Base-by-base conservation (phyloP, 2,797 vertebrate species). In the Glossophaga mutica region DNA sequence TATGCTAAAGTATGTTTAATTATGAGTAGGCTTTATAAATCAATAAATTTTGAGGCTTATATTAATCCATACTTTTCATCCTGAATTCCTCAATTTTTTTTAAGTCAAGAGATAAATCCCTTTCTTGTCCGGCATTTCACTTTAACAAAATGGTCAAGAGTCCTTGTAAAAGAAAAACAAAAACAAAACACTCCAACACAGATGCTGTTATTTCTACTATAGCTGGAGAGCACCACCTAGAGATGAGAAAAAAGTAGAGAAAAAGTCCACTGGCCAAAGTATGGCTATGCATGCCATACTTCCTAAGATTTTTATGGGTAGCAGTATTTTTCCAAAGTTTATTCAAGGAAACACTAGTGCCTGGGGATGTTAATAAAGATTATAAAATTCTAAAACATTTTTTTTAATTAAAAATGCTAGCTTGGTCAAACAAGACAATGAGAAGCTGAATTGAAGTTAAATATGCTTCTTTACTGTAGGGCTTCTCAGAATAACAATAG, bases 181-280 rank as follows among this genome's bases (percentile, higher is more conserved):
- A 89, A 55, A 0, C 59, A 44, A 83, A 46, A 87, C 52, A 29
- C 34, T 85, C 39, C 10, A 94, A 90, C 34, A 94, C 42, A 95
- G 93, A 92, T 79, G 86, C 26, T 39, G 68, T 57, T 81, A 85
- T 94, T 21, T 96, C 48, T 97, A 98, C 87, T 85, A 90, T 52
- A 98, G 98, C 21, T 95, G 94, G 95, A 98, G 96, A 96, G 98
- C 98, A 98, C 98, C 98, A 98, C 98, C 98, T 98, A 98, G 97
- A 98, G 98, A 98, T 98, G 37, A 96, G 62, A 37, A 83, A 73
- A 91, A 90, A 88, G 86, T 85, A 96, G 5, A 93, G 52, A 73
- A 91, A 81, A 84, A 87, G 81, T 68, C 52, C 39, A 39, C 39
- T 39, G 39, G 39, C 39, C 39, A 39, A 39, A 39, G 6, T 39